Evolutionary conservation across 2,797 vertebrate genomes (phyloP).

Genomic region (Enteromius treurensis): DNA sequence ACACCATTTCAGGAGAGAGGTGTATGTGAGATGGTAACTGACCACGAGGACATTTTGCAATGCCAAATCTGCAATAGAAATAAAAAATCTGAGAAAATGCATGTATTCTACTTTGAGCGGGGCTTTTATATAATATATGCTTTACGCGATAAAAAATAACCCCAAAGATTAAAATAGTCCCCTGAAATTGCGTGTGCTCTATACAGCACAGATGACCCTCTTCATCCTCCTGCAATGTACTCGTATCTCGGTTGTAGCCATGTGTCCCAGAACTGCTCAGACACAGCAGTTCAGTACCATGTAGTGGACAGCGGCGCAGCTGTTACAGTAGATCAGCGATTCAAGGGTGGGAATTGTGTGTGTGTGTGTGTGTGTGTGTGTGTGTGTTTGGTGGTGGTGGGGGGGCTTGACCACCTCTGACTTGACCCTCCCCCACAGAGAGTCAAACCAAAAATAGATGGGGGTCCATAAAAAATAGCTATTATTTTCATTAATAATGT

Average conservation of each 20-base stretch:
- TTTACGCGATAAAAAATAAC: neutral
- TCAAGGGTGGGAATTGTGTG: slow-evolving; percentile 4
- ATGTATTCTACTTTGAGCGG: neutral
- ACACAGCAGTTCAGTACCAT: slow-evolving; percentile 53
- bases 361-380: neutral
- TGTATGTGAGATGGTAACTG: slow-evolving; percentile 15
- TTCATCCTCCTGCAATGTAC: neutral
- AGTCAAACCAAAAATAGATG: neutral
- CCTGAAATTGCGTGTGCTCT: neutral
- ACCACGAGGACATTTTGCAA: slow-evolving; percentile 42
- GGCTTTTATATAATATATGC: neutral
- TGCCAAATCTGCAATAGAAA: neutral
- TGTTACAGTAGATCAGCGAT: slow-evolving; percentile 20
- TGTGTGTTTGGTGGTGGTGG: neutral
- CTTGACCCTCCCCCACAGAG: neutral
- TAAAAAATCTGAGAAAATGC: neutral
- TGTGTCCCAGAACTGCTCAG: slow-evolving; percentile 10
- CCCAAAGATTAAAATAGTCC: neutral
- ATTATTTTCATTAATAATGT: neutral
- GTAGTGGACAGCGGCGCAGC: slow-evolving; percentile 59
- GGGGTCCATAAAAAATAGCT: neutral
- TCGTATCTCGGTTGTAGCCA: neutral
- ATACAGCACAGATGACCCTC: neutral
- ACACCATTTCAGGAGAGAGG: slow-evolving; percentile 31
- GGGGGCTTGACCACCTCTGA: neutral